Base-by-base conservation (phyloP, 64 coral and sea anemone species). In the Trachythela sp. region DNA sequence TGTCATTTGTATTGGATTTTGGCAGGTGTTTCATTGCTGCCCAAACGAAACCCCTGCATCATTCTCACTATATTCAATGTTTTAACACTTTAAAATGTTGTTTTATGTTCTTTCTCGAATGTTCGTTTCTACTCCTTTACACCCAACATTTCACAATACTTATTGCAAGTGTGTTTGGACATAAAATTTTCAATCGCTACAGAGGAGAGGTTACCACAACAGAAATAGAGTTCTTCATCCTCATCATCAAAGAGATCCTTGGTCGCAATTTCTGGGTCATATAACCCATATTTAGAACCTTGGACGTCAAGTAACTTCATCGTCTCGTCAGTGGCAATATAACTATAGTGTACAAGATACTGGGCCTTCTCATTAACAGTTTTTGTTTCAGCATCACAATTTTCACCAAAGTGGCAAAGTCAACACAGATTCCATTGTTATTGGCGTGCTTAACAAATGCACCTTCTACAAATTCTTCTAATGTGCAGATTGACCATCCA, bases 261-360 rank as follows among this genome's bases (percentile, higher is more conserved):
- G 13, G 56, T 64, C 13, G 56, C 56, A 71, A 92, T 92, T 84
- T 92, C 91, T 18, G 91, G 91, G 32, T 88, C 76, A 72, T 86
- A 86, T 42, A 91, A 24, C 17, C 35, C 30, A 42, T 88, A 92
- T 9, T 72, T 48, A 20, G 86, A 88, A 1, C 91, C 91, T 39
- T 92, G 91, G 15, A 92, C 83, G 39, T 92, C 86, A 31, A 84
- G 17, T 2, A 93, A 49, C 92, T 89, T 93, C 31, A 89, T 77
- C 54, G 86, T 75, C 17, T 77, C 54, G 11, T 94, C 67, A 50
- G 89, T 76, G 10, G 45, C 13, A 42, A 39, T 43, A 80, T 91
- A 85, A n/a, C 40, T 88, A 48, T 54, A 88, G 77, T 92, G 86
- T 22, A 88, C 86, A 33, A 88, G 49, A 42, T 26, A 48, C 40